Conservation (phyloP, 2,797 vertebrate species). For the Aphelocoma californica region DNA sequence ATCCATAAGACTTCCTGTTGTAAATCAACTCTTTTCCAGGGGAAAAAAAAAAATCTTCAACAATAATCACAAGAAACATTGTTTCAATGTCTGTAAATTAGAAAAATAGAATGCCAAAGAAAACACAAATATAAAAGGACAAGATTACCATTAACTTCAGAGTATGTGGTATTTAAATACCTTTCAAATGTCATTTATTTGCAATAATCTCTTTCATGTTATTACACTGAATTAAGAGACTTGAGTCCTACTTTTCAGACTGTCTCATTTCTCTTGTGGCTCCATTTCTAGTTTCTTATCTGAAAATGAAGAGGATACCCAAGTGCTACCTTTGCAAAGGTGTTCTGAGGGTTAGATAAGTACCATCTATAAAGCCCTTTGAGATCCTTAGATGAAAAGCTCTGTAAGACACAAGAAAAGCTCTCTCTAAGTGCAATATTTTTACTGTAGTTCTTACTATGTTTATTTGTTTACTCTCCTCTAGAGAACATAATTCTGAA, state of each 20-base stretch:
- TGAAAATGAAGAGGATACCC: constrained; percentile 11
- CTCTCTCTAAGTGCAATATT: not conserved
- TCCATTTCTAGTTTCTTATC: constrained; percentile 9
- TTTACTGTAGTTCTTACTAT: not conserved
- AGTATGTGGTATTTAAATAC: not conserved
- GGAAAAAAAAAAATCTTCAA: not conserved
- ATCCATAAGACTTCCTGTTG: not conserved
- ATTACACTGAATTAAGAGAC: not conserved
- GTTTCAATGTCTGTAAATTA: not conserved
- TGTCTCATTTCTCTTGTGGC: not conserved
- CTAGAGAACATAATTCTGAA: constrained; percentile 54
- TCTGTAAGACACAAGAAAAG: constrained; percentile 7
- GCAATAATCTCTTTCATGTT: not conserved
- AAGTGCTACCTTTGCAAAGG: constrained; percentile 27
- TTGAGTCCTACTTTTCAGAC: not conserved
- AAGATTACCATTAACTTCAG: not conserved
- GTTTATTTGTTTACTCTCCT: constrained; percentile 47
- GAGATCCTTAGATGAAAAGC: constrained; percentile 45
- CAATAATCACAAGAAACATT: not conserved
- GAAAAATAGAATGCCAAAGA: not conserved
- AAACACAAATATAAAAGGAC: not conserved
- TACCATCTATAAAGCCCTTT: constrained; percentile 33
- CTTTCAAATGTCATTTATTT: not conserved
- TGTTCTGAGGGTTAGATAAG: constrained; percentile 29
- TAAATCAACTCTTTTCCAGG: not conserved